phyloP scores from a whole-genome alignment of 2,797 vertebrate species.

The Rhabdomys pumilio region DNA sequence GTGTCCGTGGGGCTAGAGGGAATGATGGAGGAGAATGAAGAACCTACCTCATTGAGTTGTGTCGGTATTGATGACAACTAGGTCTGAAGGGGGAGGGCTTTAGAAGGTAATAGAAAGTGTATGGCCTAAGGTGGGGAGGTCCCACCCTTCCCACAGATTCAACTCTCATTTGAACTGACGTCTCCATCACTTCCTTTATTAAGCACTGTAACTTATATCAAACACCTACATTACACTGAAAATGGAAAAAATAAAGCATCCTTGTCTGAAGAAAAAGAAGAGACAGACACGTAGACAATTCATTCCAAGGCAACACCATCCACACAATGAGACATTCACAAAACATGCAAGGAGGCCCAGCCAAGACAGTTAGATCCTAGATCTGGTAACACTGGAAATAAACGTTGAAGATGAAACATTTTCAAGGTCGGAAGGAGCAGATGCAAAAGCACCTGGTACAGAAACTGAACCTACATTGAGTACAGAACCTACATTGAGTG shows the following conservation, averaged over 20 bases:
- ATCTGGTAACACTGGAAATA: neutral
- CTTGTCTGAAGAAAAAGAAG: slow-evolving; percentile 49
- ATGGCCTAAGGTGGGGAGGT: neutral
- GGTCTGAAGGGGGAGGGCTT: neutral
- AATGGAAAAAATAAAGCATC: slow-evolving; percentile 22
- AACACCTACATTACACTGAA: slow-evolving; percentile 44
- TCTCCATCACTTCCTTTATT: slow-evolving; percentile 18
- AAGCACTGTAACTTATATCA: slow-evolving; percentile 42
- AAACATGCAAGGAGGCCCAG: neutral
- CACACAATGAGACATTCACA: neutral
- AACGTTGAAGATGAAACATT: neutral
- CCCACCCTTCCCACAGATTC: neutral
- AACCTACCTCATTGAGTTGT: neutral
- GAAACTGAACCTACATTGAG: neutral
- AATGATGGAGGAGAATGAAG: neutral
- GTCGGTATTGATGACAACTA: too few species aligned
- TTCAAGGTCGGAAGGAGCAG: neutral
- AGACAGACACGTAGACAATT: slow-evolving; percentile 48
- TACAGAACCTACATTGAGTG: neutral
- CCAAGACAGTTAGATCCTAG: neutral
- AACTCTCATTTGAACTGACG: neutral
- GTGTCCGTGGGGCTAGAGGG: neutral
- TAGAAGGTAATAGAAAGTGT: neutral
- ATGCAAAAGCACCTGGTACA: neutral
- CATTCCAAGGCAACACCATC: slow-evolving; percentile 18